These are phyloP conservation scores for Peromyscus melanophrys DNA, from an alignment of 2,797 vertebrate species.

Conservation along the genomic window DNA sequence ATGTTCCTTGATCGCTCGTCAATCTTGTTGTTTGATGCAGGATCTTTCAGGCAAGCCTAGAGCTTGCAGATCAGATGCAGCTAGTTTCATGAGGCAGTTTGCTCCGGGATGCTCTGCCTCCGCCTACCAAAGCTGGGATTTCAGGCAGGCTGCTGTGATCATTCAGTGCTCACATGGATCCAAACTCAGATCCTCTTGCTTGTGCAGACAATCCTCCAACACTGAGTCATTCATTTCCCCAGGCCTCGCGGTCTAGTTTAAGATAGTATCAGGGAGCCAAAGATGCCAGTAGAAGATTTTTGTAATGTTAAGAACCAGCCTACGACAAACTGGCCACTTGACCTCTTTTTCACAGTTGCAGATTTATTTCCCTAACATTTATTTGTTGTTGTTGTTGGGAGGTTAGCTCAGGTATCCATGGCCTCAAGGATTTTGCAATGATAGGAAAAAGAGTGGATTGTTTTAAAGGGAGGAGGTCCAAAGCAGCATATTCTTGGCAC, in stretches of 20 bases:
- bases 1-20: background rate
- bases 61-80: background rate
- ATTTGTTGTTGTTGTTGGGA: background rate
- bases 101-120: background rate
- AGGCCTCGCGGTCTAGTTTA: background rate
- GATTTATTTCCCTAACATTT: conserved; percentile 44
- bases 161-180: too few species aligned
- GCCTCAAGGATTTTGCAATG: background rate
- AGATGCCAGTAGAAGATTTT: background rate
- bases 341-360: conserved; percentile 26
- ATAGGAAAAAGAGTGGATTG: background rate
- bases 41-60: background rate
- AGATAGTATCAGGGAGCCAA: conserved; percentile 30
- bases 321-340: background rate
- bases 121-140: background rate
- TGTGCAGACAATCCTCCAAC: background rate
- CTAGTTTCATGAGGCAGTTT: background rate
- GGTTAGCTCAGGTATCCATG: background rate
- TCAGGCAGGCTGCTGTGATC: background rate
- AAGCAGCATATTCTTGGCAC: background rate
- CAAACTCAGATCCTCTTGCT: background rate
- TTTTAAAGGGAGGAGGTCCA: conserved; percentile 10
- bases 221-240: background rate
- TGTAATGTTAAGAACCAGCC: background rate
- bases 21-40: background rate